phyloP scores from a whole-genome alignment of 2,888 invertebrate genomes.

The Bellardia bayeri region DNA sequence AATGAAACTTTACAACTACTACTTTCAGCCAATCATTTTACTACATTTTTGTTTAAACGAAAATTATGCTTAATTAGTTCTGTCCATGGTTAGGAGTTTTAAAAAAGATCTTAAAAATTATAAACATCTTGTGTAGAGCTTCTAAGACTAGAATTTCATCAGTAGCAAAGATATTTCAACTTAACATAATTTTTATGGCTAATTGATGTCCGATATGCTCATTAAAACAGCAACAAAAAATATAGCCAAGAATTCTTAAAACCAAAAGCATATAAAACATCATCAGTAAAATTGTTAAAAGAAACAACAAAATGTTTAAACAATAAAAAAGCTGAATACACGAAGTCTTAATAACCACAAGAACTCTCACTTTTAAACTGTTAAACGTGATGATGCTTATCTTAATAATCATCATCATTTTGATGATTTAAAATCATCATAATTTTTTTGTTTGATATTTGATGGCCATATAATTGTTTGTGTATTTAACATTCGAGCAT shows the following conservation, averaged over 20 bases:
- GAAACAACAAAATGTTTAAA: neutral
- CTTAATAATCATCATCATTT: neutral
- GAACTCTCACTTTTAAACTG: conserved; percentile 58
- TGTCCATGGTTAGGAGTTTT: neutral
- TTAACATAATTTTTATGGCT: conserved; percentile 19
- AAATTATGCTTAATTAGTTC: conserved; percentile 8
- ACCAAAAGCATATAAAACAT: neutral
- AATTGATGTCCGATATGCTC: conserved; percentile 11
- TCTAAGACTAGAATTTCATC: neutral
- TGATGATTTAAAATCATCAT: neutral
- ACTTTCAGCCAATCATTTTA: neutral
- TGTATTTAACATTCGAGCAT: neutral
- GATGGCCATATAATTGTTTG: conserved; percentile 11
- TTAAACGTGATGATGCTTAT: conserved; percentile 53
- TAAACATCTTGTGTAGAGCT: neutral
- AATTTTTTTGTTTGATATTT: neutral
- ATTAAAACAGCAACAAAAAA: neutral
- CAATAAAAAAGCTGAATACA: neutral
- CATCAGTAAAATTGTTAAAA: neutral
- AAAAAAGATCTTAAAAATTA: neutral
- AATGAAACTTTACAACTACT: neutral
- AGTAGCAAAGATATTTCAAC: conserved; percentile 19
- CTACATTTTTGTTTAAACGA: neutral
- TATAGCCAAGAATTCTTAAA: neutral
- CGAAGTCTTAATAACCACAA: neutral